A percentile compares a stretch with the other conserved stretches of the same genome.
Evolutionary conservation across 2,113 vertebrate genomes (phyloP).

Genomic region (Gorsachius goisagi): DNA sequence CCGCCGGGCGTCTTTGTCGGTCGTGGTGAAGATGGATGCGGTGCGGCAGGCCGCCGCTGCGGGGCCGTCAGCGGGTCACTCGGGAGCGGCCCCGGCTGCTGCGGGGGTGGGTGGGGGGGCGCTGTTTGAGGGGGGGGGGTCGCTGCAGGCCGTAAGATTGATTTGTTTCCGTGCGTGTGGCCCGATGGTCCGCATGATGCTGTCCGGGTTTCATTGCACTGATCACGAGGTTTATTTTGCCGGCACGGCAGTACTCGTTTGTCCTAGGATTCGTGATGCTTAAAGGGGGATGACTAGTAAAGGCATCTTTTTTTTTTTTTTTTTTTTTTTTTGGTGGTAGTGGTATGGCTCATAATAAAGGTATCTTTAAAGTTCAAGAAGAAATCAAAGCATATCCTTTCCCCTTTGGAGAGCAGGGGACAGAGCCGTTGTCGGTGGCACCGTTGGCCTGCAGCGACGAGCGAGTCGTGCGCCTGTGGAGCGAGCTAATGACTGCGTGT

Average conservation of each 20-base stretch:
- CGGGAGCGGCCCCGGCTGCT: not conserved
- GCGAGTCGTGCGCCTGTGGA: rapidly evolving
- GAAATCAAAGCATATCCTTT: rapidly evolving
- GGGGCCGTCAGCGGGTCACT: rapidly evolving
- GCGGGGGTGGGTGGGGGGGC: too few relatives aligned
- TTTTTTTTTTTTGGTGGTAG: not conserved
- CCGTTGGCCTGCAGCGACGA: not conserved
- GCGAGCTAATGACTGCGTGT: not conserved
- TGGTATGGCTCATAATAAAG: rapidly evolving
- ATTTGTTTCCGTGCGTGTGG: not conserved
- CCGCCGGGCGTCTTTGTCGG: not conserved
- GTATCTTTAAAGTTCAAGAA: not conserved
- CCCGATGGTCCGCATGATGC: not conserved
- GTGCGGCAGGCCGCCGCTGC: not conserved
- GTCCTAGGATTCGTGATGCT: not conserved
- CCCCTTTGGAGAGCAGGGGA: rapidly evolving
- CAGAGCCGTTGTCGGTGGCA: not conserved
- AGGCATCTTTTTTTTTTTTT: rapidly evolving
- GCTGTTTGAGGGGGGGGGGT: rapidly evolving
- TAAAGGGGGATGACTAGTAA: rapidly evolving
- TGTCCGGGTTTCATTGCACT: not conserved
- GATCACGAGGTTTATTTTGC: not conserved
- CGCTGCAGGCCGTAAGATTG: not conserved
- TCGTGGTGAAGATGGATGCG: not conserved
- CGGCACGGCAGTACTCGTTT: not conserved